Percentiles rank a stretch among this genome's conserved stretches.
Conservation (phyloP, 2,797 vertebrate genomes). For the Cygnus olor region DNA sequence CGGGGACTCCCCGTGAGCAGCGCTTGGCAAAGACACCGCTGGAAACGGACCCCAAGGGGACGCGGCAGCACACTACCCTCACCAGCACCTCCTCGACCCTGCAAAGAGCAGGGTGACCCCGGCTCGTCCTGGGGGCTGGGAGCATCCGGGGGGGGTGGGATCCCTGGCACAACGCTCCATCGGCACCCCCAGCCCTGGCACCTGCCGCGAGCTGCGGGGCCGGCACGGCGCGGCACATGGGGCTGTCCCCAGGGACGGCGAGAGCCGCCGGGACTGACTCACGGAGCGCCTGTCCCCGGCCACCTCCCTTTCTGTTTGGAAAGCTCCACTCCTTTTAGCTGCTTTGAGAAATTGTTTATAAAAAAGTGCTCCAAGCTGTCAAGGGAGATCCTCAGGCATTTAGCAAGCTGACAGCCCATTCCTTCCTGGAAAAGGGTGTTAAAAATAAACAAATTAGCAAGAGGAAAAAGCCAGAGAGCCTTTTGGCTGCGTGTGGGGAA, state of each 20-base stretch:
- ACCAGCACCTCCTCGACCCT: background rate
- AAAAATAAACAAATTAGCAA: slow-evolving; percentile 36
- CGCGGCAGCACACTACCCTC: background rate
- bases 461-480: slow-evolving; percentile 27
- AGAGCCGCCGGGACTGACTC: background rate
- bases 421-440: slow-evolving; percentile 64
- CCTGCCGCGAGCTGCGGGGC: background rate
- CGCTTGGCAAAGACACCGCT: background rate
- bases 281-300: background rate
- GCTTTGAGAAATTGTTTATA: slow-evolving; percentile 64
- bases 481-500: background rate
- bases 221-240: background rate
- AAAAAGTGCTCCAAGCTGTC: slow-evolving; percentile 50
- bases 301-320: slow-evolving; percentile 20
- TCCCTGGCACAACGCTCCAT: background rate
- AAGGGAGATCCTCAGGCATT: slow-evolving; percentile 36
- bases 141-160: background rate
- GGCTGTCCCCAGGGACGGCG: background rate
- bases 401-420: slow-evolving; percentile 42
- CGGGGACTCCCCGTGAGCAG: background rate
- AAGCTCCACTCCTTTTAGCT: slow-evolving; percentile 35
- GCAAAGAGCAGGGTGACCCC: accelerated
- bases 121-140: background rate
- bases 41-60: background rate
- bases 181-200: background rate